Percentiles rank a stretch among this genome's conserved stretches.
Conservation (phyloP, 2,113 vertebrate genomes). For the Elephas maximus region DNA sequence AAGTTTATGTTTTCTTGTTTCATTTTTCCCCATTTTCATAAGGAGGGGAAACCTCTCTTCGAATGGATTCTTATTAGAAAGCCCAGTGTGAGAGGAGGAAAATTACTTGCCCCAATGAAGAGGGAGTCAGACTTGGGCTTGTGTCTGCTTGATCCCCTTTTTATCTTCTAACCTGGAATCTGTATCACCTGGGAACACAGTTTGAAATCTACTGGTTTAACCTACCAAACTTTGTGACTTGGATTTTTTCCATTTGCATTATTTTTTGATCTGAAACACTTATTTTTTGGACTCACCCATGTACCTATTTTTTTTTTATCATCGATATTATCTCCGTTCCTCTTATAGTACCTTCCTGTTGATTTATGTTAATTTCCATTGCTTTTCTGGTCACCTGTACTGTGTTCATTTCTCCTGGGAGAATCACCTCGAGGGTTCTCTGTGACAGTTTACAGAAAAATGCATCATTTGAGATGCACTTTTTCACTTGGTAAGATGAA, state of each 20-base stretch:
- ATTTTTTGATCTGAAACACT: not conserved
- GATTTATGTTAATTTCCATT: constrained; percentile 50
- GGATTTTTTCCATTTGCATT: constrained; percentile 35
- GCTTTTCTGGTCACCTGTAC: constrained; percentile 5
- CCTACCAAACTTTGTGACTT: not conserved
- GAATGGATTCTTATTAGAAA: constrained; percentile 14
- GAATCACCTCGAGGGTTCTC: constrained; percentile 41
- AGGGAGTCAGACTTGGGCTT: not conserved
- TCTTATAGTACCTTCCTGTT: not conserved
- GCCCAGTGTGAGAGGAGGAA: not conserved
- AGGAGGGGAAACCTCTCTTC: not conserved
- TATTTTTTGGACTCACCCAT: not conserved
- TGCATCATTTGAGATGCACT: not conserved
- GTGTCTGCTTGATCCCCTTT: not conserved
- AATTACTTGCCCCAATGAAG: not conserved
- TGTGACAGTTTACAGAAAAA: constrained; percentile 58
- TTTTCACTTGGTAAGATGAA: constrained; percentile 60
- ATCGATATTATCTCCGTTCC: not conserved
- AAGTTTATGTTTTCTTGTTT: not conserved
- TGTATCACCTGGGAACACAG: not conserved
- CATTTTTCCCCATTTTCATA: not conserved
- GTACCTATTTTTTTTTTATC: not conserved
- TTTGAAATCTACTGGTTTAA: not conserved
- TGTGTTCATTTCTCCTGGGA: constrained; percentile 61
- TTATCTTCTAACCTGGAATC: constrained; percentile 8